Base-by-base conservation (phyloP, 2,797 vertebrate species). In the Cossypha heuglini region DNA sequence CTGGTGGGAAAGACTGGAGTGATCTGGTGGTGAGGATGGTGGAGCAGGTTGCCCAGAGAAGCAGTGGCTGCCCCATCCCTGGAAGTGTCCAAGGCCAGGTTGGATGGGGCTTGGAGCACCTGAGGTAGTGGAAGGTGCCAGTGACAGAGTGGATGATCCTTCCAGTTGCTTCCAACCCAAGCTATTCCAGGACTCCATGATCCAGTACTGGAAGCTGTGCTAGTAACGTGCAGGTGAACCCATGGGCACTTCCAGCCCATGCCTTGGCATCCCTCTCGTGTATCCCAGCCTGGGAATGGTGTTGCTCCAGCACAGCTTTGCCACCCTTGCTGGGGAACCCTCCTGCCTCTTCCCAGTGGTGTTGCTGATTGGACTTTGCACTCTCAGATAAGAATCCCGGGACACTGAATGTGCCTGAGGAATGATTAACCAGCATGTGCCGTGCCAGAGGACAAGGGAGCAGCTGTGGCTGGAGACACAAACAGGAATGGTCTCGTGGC, bases 341-440 rank as follows among this genome's bases (percentile, higher is more conserved):
- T 79, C 42, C 76, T 51, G n/a, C 29, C 86, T 92, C 87, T 80
- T 83, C 46, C 88, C 90, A 71, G 79, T 22, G 2, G 12, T 17
- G 80, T 16, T 92, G 67, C 83, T 66, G 95, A 48, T 80, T 88
- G 98, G 98, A 98, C 98, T 98, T 98, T 98, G 98, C 74, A 76
- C 97, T 48, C 51, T 12, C 84, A 8, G 98, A 98, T 98, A 98
- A 98, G 97, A 78, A 77, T 48, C 86, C 37, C n/a, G 31, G 78
- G 52, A 58, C 95, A 49, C 93, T 94, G 76, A 97, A 97, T 94
- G 97, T 81, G 97, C 64, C 93, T 88, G 92, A 94, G 78, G 83
- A 98, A 98, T 98, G 72, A 98, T 98, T 98, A 98, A 98, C 97
- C 20, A 64, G 57, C 45, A 0, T 40, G 73, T 69, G 94, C 45